A percentile compares a stretch with the other conserved stretches of the same genome.
Evolutionary conservation across 2,797 vertebrate species (phyloP).

Genomic region (Vireo griseus): DNA sequence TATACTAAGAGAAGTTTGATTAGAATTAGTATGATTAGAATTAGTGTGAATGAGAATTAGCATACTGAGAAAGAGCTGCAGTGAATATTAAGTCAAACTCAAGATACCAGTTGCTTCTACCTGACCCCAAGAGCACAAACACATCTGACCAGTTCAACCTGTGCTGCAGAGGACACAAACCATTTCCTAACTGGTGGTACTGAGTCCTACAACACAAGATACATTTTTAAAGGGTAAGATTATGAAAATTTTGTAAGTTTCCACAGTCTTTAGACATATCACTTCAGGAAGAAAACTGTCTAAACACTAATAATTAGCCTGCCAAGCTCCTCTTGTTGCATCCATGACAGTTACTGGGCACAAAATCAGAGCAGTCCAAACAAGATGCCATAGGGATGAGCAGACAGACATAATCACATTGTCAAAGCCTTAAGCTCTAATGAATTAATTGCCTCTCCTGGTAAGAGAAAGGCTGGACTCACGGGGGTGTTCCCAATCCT

Average conservation of each 20-base stretch:
- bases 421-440: not conserved
- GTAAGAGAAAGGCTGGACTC: not conserved
- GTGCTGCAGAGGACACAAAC: not conserved
- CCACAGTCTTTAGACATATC: not conserved
- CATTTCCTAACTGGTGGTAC: not conserved
- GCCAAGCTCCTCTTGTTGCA: not conserved
- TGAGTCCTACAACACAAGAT: fast-evolving
- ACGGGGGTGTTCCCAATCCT: not conserved
- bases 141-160: not conserved
- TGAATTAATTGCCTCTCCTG: not conserved
- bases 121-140: not conserved
- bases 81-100: not conserved
- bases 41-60: not conserved
- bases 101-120: not conserved
- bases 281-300: not conserved
- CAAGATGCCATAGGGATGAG: fast-evolving
- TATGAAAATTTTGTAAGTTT: not conserved
- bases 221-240: not conserved
- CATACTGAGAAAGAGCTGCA: not conserved
- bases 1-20: not conserved
- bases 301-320: not conserved
- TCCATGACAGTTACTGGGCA: not conserved
- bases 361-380: not conserved
- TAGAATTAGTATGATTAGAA: not conserved
- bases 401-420: not conserved